Evolutionary conservation across 2,888 invertebrate genomes (phyloP).

Genomic region (Laothoe populi): DNA sequence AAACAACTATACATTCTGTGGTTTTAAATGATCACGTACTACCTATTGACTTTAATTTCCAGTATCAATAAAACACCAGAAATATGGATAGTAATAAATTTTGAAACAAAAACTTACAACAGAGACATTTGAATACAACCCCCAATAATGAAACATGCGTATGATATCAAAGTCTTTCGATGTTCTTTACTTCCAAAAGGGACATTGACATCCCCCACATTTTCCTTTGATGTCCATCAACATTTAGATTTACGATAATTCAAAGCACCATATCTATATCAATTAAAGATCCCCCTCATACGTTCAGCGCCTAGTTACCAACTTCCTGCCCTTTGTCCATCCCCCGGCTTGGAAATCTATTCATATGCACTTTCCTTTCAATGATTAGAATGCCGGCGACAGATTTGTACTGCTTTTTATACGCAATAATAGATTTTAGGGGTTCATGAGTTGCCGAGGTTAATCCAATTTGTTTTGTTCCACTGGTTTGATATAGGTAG

Average conservation of each 20-base stretch:
- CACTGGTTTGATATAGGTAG: slow-evolving; percentile 2
- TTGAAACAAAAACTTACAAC: not conserved
- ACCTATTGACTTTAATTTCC: too few relatives aligned
- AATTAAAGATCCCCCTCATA: slow-evolving; percentile 28
- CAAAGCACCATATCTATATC: slow-evolving; percentile 23
- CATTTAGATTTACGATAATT: slow-evolving; percentile 23
- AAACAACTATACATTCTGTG: too few relatives aligned
- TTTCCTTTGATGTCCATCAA: slow-evolving; percentile 20
- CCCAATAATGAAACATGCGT: not conserved
- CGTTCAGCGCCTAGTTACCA: slow-evolving; percentile 36
- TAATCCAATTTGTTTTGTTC: slow-evolving; percentile 19
- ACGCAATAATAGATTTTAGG: slow-evolving; percentile 17
- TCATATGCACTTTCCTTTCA: slow-evolving; percentile 32
- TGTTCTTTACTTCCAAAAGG: slow-evolving; percentile 1
- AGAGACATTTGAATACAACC: not conserved
- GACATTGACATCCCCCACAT: not conserved
- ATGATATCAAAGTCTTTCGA: not conserved
- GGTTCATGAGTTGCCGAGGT: not conserved
- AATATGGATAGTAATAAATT: not conserved
- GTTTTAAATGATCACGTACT: too few relatives aligned
- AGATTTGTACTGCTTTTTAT: slow-evolving; percentile 24
- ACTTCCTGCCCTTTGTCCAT: slow-evolving; percentile 41
- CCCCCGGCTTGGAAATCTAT: slow-evolving; percentile 31
- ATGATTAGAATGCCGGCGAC: slow-evolving; percentile 29
- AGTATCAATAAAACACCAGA: too few relatives aligned